Conservation (phyloP, 2,113 vertebrate genomes). For the Prolemur simus region DNA sequence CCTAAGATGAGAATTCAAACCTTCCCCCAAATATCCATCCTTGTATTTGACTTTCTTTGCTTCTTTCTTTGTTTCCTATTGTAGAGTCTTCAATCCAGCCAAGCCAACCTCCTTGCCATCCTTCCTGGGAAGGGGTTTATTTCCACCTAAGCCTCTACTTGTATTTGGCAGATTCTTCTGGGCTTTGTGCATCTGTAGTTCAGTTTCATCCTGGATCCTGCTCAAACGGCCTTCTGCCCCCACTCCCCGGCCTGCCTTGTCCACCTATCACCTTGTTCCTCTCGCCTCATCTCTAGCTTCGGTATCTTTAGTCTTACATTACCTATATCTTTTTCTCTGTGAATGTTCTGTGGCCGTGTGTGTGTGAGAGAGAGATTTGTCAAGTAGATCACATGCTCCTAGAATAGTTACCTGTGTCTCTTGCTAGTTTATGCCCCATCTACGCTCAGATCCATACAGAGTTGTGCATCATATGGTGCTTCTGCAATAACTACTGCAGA, state of each 20-base stretch:
- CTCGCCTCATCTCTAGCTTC: neutral
- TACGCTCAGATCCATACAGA: neutral
- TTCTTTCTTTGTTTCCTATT: neutral
- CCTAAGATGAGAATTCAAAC: neutral
- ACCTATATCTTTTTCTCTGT: neutral
- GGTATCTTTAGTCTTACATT: neutral
- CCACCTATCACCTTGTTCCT: neutral
- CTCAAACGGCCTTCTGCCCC: neutral
- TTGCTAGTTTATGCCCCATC: neutral
- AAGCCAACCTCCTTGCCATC: neutral
- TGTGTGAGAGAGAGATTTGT: neutral
- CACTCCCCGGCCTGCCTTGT: neutral
- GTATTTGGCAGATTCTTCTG: neutral
- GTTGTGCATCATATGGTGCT: neutral
- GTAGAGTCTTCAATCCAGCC: neutral
- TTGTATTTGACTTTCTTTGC: neutral
- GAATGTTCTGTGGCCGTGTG: neutral
- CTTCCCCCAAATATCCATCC: neutral
- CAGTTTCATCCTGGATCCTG: neutral
- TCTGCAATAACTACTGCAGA: neutral
- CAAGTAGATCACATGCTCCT: neutral
- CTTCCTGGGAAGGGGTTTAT: neutral
- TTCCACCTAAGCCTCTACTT: neutral
- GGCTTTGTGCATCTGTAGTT: neutral
- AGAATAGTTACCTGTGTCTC: neutral